Base-by-base conservation (phyloP, 2,888 invertebrate genomes). In the Acronicta leporina region DNA sequence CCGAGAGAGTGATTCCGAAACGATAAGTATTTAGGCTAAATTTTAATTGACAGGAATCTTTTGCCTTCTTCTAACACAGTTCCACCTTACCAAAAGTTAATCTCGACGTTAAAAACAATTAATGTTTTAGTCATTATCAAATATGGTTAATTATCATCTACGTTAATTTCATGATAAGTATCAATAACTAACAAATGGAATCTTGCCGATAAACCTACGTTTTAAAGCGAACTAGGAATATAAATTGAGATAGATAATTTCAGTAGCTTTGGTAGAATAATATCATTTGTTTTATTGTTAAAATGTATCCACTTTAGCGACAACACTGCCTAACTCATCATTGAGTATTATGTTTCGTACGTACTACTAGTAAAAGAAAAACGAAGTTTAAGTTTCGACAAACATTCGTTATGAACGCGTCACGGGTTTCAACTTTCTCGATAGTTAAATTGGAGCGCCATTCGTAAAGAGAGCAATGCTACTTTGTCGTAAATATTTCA, bases 191-290 rank as follows among this genome's bases (percentile, higher is more conserved):
- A 91, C 87, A 89, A 92, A 89, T 94, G 92, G 93, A 93, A 92
- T 90, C 87, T 86, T 91, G 90, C 91, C 92, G 88, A 92, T 93
- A 92, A 87, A 90, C 84, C 92, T 94, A 94, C 88, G 79, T 87
- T 89, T 90, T 93, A 93, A 93, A 94, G 93, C 93, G 90, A 92
- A 91, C 92, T 94, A 94, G 93, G 94, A 94, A 94, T 94, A 93
- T 87, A 87, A 85, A 88, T 89, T 92, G 92, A 94, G 92, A 92
- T 92, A 93, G 91, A 89, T 90, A 91, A 92, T 91, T 92, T 92
- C 92, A 91, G 89, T 90, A 91, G 88, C 94, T 94, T 94, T 94
- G 94, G 94, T 91, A 90, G 91, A 89, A 83, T 91, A 89, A 90
- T 90, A 92, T 91, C 88, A 89, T 89, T 83, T 68, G 78, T 87